phyloP scores from a whole-genome alignment of 2,797 vertebrate genomes.

The Telmatherina bonti region DNA sequence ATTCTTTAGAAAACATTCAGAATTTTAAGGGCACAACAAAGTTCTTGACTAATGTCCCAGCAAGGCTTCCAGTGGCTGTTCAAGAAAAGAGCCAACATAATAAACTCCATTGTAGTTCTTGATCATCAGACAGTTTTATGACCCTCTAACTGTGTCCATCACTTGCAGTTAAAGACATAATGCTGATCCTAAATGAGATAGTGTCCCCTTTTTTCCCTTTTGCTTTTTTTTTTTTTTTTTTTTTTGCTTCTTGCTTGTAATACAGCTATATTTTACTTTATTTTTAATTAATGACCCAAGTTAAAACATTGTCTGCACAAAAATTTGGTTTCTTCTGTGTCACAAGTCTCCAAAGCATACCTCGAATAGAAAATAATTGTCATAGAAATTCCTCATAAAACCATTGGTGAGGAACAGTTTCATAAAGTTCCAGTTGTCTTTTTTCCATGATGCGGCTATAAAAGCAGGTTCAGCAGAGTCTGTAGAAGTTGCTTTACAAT shows the following conservation, averaged over 20 bases:
- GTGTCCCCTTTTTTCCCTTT: neutral
- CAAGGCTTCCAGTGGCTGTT: neutral
- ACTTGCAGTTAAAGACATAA: neutral
- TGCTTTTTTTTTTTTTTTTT: neutral
- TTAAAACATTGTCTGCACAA: neutral
- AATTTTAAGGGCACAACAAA: neutral
- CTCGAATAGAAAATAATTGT: no score
- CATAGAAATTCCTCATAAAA: no score
- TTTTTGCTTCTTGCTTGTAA: neutral
- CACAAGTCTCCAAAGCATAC: neutral
- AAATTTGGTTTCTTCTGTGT: neutral
- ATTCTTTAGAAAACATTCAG: neutral
- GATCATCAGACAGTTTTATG: no score
- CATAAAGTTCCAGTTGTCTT: no score
- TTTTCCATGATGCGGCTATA: no score
- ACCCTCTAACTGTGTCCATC: no score
- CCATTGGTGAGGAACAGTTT: no score
- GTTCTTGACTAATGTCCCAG: neutral
- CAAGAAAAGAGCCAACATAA: conserved; percentile 2
- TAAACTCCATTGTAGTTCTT: neutral
- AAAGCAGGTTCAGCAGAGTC: no score
- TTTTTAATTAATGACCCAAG: no score
- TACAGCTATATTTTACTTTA: neutral
- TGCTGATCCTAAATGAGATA: neutral
- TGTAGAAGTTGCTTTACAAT: no score